A percentile compares a stretch with the other conserved stretches of the same genome.
Evolutionary conservation across 2,113 vertebrate species (phyloP).

Genomic region (Pteruthius melanotis): DNA sequence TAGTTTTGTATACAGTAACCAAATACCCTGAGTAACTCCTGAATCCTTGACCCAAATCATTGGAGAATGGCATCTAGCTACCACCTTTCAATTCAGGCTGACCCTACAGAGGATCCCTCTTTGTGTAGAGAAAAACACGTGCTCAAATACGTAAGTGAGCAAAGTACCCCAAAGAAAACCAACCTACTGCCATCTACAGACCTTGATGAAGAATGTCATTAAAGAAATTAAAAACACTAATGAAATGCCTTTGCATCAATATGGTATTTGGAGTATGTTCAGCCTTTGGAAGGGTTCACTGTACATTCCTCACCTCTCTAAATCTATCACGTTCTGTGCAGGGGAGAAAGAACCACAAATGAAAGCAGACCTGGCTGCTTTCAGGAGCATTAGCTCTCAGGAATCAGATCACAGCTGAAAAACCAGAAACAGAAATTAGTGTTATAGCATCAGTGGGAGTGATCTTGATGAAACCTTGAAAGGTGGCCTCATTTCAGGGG

Average conservation of each 20-base stretch:
- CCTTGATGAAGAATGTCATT: not conserved
- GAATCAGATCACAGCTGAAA: slow-evolving; percentile 3
- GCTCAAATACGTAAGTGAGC: not conserved
- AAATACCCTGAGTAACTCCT: not conserved
- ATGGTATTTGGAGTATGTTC: not conserved
- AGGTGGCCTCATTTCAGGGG: not conserved
- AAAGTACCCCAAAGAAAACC: not conserved
- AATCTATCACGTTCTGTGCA: not conserved
- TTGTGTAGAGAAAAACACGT: not conserved
- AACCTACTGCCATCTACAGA: not conserved
- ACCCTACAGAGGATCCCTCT: not conserved
- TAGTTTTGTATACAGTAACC: not conserved
- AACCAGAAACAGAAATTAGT: not conserved
- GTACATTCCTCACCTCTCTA: not conserved
- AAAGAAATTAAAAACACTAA: not conserved
- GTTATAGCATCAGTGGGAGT: not conserved
- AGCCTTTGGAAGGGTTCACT: not conserved
- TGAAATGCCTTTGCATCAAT: not conserved
- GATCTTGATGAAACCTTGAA: not conserved
- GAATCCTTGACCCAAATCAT: not conserved
- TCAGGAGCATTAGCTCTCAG: not conserved
- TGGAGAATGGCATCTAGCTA: not conserved
- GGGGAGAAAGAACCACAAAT: not conserved
- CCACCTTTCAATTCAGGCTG: not conserved
- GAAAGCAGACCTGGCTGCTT: not conserved